A percentile compares a stretch with the other conserved stretches of the same genome.
Evolutionary conservation across 2,113 vertebrate species (phyloP).

Genomic region (Pungitius pungitius): DNA sequence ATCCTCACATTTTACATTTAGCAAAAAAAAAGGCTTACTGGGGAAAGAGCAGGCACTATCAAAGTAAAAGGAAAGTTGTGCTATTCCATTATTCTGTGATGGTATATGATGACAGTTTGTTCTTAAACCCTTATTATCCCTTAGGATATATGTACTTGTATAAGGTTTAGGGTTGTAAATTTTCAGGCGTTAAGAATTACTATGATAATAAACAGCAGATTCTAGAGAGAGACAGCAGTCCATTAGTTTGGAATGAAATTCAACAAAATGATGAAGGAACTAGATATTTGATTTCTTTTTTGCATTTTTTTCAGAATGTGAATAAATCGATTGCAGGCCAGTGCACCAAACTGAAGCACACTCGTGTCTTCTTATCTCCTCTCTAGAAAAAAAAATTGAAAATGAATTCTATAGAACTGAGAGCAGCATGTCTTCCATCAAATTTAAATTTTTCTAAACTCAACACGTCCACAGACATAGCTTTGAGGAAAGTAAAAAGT

Average conservation of each 20-base stretch:
- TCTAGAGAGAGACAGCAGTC: not conserved
- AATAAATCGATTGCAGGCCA: not conserved
- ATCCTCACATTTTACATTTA: slow-evolving; percentile 2
- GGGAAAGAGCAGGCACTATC: not conserved
- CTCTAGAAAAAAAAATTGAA: not conserved
- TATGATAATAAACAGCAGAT: not conserved
- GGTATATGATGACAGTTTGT: not conserved
- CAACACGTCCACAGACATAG: not conserved
- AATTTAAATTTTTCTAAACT: slow-evolving; percentile 1
- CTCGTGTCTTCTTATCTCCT: not conserved
- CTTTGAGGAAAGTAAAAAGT: not conserved
- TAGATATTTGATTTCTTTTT: not conserved
- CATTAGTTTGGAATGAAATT: not conserved
- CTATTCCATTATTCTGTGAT: not conserved
- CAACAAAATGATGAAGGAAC: not conserved
- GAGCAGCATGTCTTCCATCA: not conserved
- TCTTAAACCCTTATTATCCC: no score
- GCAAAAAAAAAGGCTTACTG: not conserved
- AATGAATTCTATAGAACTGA: slow-evolving; percentile 1
- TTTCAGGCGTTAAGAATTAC: not conserved
- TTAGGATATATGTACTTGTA: no score
- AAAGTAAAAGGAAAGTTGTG: not conserved
- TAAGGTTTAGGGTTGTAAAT: not conserved
- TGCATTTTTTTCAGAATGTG: not conserved
- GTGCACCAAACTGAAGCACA: not conserved